Evolutionary conservation across 1,140 invertebrate genomes (phyloP), one percentile per base, ranked within the genome.

Genomic region (Gryllus bimaculatus): DNA sequence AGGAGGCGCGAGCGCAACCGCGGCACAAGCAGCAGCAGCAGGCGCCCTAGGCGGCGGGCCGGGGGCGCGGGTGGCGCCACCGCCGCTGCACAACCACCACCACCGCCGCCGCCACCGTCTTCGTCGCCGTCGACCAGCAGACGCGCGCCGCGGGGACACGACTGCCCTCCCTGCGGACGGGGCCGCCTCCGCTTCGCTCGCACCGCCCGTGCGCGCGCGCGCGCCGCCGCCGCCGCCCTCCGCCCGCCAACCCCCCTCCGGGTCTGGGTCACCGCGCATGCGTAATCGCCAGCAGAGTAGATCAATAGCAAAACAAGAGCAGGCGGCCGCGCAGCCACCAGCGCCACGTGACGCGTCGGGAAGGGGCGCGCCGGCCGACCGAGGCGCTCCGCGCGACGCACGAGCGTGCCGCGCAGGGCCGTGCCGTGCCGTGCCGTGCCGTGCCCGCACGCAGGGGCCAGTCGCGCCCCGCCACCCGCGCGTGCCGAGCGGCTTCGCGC

Each of bases 121-220:
- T 39, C 26, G 26, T 39, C 1, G 26, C 5, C 26, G 26, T 39
- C 26, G 26, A 39, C 26, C 26, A 39, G 26, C 26, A 66, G 10
- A 18, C 54, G 54, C 54, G 54, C 54, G 54, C 54, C 54, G 18
- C 54, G 54, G 54, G 18, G 18, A 66, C 10, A 66, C 54, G 10
- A 66, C 54, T 66, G 54, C 54, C 54, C 26, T 39, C 26, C 54
- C 54, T 66, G 18, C 18, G 54, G 54, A 10, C 18, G 54, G 82
- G 82, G 79, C 81, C 81, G 75, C 73, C 80, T 81, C 78, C 79
- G 78, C 74, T 39, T 80, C 80, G 82, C 79, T 81, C 82, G 79
- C 82, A 83, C 83, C 84, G 83, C 26, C 26, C 80, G 81, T 81
- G 83, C 82, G 86, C 86, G 85, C 84, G 86, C 86, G 86, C 83